Conservation (phyloP, 2,113 vertebrate species). For the Toxotes jaculatrix region DNA sequence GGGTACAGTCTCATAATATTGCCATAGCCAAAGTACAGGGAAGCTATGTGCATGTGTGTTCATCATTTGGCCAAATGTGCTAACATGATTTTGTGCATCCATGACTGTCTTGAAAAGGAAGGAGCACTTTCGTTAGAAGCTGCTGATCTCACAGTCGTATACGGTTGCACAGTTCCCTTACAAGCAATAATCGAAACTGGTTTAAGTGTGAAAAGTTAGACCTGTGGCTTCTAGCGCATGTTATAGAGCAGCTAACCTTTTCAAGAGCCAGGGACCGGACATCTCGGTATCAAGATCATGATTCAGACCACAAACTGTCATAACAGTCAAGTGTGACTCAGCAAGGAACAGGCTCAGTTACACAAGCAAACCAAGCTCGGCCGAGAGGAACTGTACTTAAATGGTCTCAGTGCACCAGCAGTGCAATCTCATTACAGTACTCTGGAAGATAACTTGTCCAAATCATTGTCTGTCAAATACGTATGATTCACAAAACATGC, state of each 20-base stretch:
- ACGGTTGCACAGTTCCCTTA: not conserved
- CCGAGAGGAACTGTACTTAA: not conserved
- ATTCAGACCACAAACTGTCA: slow-evolving; percentile 61
- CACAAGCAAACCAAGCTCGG: slow-evolving; percentile 10
- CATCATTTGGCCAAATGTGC: not conserved
- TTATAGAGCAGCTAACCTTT: slow-evolving; percentile 16
- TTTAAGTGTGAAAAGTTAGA: slow-evolving; percentile 13
- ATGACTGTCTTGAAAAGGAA: not conserved
- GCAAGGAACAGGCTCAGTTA: slow-evolving; percentile 22
- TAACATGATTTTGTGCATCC: not conserved
- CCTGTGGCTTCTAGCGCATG: not conserved
- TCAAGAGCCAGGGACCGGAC: not conserved
- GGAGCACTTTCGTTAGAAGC: not conserved
- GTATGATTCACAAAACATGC: not conserved
- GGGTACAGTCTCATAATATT: not conserved
- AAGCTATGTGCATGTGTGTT: not conserved
- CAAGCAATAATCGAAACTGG: slow-evolving; percentile 1
- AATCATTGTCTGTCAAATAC: not conserved
- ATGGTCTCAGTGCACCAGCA: not conserved
- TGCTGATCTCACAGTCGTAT: not conserved
- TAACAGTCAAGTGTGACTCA: slow-evolving; percentile 61
- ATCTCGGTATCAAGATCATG: slow-evolving; percentile 1
- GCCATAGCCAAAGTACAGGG: not conserved
- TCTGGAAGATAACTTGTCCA: not conserved
- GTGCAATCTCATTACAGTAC: not conserved